Evolutionary conservation across 2,888 invertebrate species (phyloP), one percentile per base, ranked within the genome.

Genomic region (Leptinotarsa tumamoca): DNA sequence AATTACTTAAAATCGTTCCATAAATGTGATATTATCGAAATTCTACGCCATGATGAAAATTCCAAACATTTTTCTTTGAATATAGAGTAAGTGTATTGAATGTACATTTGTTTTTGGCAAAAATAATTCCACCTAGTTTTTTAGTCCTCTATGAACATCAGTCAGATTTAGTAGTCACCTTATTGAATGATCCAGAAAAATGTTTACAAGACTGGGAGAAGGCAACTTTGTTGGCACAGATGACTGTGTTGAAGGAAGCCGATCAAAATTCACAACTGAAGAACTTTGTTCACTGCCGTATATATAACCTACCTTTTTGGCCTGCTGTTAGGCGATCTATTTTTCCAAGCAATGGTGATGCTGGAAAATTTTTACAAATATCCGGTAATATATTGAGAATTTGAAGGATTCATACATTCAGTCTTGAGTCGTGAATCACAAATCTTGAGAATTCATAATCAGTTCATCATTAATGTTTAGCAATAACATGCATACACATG

Each of bases 281-380:
- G 88, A 87, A 89, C 89, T 80, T 82, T 58, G 91, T 94, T 18
- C 93, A 93, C 86, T 92, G 93, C 10, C 89, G 95, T 82, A 91
- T 93, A 83, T 90, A 89, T 87, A 92, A 92, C 33, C 87, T 95
- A 76, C 94, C 95, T 0, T 90, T 92, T 0, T 93, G 92, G 85
- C 93, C 93, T 21, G 94, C 94, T 84, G 87, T 94, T 23, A 91
- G 92, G 83, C 89, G 93, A 77, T 91, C 90, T 18, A 88, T 90
- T 61, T 92, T 95, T 83, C 95, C 95, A 0, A 91, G 91, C 80
- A 93, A 93, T 87, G 90, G 92, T 75, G 94, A 95, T 88, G 88
- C 93, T 82, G 93, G 93, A 80, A 91, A 91, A 82, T 95, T 95
- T 89, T 87, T 95, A 73, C 93, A 94, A 87, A 90, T 96, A 49